Base-by-base conservation (phyloP, 92 coral and sea anemone genomes). In the Paragorgia papillata region DNA sequence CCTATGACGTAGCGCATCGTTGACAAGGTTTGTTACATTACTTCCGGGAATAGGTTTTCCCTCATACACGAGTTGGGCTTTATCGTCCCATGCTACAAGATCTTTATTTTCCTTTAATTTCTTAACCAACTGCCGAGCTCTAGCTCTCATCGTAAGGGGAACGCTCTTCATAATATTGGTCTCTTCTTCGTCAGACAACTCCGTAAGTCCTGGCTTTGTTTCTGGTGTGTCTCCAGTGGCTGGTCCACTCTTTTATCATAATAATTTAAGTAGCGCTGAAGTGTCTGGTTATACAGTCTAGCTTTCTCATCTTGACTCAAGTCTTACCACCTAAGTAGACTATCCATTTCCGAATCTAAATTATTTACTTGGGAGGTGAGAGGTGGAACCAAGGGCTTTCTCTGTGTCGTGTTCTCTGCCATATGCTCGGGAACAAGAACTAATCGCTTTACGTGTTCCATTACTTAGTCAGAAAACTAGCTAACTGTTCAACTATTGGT, bases 221-320 rank as follows among this genome's bases (percentile, higher is more conserved):
- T 24, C 50, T 12, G 31, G 27, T 18, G 37, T 19, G 9, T 69
- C 44, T 15, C 48, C 25, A 27, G 46, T 22, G 84, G 84, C 18
- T 84, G 40, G 10, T 35, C 78, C 46, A 68, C 58, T 56, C 84
- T 33, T 46, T 69, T 57, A 53, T 84, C 61, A 10, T 79, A 84
- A 62, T 79, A 84, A 17, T 62, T 84, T 40, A 61, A 61, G 56
- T 79, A 84, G 27, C 65, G 62, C 61, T 76, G 82, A 1, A 76
- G 28, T 1, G 43, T 33, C 26, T 84, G 88, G 28, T 61, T 61
- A 32, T 84, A 84, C 1, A 63, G 31, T 6, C 17, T 55, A 0
- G 60, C 80, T 70, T 84, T 84, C 40, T 70, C 75, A 29, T 84
- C 84, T 39, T 69, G 71, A 4, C 62, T 33, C 53, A 83, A 27